phyloP scores from a whole-genome alignment of 92 coral and sea anemone genomes.

The Zoanthus sociatus region DNA sequence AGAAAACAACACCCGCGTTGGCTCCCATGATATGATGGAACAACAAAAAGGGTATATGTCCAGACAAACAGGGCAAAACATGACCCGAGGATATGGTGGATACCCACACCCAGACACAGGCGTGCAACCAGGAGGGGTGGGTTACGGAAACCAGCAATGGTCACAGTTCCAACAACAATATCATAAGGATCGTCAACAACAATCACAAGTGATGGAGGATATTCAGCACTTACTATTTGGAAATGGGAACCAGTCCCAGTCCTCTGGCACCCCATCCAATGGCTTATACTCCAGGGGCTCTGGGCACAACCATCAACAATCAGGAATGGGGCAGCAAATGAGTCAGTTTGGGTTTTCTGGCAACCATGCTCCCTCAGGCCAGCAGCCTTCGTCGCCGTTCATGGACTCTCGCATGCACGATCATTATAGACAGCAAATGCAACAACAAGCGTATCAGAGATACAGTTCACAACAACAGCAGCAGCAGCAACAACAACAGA shows the following conservation, averaged over 20 bases:
- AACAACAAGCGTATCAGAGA: conserved; percentile 80
- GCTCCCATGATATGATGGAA: conserved; percentile 68
- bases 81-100: conserved; percentile 74
- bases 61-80: conserved; percentile 65
- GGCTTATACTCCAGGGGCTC: conserved; percentile 77
- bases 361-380: conserved; percentile 72
- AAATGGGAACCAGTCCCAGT: conserved; percentile 68
- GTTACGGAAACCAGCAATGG: conserved; percentile 82
- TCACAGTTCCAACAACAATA: conserved; percentile 81
- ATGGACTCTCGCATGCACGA: conserved; percentile 80
- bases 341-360: conserved; percentile 70
- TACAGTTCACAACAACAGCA: conserved; percentile 70
- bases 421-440: conserved; percentile 76
- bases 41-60: conserved; percentile 81
- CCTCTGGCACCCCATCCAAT: conserved; percentile 65
- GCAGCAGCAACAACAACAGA: conserved; percentile 36
- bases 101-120: conserved; percentile 56
- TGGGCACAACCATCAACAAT: conserved; percentile 61
- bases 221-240: conserved; percentile 91
- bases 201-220: conserved; percentile 82
- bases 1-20: conserved; percentile 66
- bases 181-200: conserved; percentile 78
- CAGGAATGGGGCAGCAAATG: conserved; percentile 58
- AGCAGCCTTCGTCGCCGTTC: conserved; percentile 62
- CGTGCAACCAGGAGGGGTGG: conserved; percentile 70